Conservation (phyloP, 2,888 invertebrate species). For the Tiliacea citrago region DNA sequence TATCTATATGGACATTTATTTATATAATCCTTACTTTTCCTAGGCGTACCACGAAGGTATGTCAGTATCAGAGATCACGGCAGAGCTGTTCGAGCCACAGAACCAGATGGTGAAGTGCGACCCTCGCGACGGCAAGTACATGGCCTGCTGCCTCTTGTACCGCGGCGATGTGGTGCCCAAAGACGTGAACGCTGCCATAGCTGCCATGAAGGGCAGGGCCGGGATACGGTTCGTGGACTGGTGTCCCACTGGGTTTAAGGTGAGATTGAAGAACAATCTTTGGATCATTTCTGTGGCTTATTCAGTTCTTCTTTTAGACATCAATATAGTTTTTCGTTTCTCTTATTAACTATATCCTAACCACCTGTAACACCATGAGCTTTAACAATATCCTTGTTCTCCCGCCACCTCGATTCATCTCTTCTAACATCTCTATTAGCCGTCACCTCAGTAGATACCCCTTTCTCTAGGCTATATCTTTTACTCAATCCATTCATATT, state of each 20-base stretch:
- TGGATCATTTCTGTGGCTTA: too few species aligned
- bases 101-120: constrained; percentile 98
- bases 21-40: background rate
- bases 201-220: constrained; percentile 94
- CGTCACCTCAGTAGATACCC: too few species aligned
- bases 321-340: too few species aligned
- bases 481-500: too few species aligned
- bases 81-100: constrained; percentile 96
- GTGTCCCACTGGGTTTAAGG: constrained; percentile 98
- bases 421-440: too few species aligned
- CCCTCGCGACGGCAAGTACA: constrained; percentile 96
- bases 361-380: too few species aligned
- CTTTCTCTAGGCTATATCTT: too few species aligned
- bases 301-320: too few species aligned
- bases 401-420: too few species aligned
- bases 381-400: too few species aligned
- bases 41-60: constrained; percentile 93
- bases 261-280: constrained; percentile 68
- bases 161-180: constrained; percentile 97
- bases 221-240: constrained; percentile 97
- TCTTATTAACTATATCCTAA: too few species aligned
- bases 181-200: constrained; percentile 96
- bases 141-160: constrained; percentile 96
- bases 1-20: too few species aligned
- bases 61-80: constrained; percentile 95